A percentile compares a stretch with the other conserved stretches of the same genome.
These are phyloP conservation scores for Hirundo rustica DNA, from an alignment of 2,797 vertebrate species.

Conservation along the genomic window DNA sequence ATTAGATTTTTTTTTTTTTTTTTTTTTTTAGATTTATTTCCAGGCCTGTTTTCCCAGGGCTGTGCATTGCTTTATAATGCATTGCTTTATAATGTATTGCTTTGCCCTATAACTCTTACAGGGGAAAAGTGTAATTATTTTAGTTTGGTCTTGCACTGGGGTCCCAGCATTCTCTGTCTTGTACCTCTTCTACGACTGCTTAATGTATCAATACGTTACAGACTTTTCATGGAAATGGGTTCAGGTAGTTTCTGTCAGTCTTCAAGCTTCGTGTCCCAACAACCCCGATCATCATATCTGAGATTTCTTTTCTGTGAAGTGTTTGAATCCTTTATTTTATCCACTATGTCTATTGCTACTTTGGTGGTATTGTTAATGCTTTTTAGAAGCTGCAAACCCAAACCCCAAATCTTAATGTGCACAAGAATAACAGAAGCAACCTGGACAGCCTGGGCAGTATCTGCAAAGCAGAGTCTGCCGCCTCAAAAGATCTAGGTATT, in stretches of 20 bases:
- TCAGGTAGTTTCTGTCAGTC: neutral
- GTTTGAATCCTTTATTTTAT: neutral
- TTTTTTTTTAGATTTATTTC: slow-evolving; percentile 51
- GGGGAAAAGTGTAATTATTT: slow-evolving; percentile 22
- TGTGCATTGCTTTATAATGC: slow-evolving; percentile 17
- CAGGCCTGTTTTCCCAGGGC: slow-evolving; percentile 23
- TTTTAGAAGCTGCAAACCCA: neutral
- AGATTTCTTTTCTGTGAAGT: neutral
- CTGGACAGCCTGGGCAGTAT: neutral
- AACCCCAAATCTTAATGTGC: neutral
- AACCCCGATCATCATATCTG: fast-evolving
- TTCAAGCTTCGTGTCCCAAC: neutral
- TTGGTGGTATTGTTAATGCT: neutral
- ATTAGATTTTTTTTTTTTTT: slow-evolving; percentile 40
- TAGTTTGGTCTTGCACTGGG: neutral
- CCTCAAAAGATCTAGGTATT: neutral
- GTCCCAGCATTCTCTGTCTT: neutral
- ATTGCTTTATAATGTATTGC: slow-evolving; percentile 20
- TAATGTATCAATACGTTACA: neutral
- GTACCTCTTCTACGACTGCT: neutral
- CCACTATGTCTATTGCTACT: neutral
- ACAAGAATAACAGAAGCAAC: neutral
- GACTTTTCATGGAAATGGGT: neutral
- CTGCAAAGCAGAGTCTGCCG: neutral
- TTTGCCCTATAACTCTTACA: slow-evolving; percentile 21